A percentile compares a stretch with the other conserved stretches of the same genome.
Conservation (phyloP, 2,888 invertebrate species). For the Pyrgus malvae region DNA sequence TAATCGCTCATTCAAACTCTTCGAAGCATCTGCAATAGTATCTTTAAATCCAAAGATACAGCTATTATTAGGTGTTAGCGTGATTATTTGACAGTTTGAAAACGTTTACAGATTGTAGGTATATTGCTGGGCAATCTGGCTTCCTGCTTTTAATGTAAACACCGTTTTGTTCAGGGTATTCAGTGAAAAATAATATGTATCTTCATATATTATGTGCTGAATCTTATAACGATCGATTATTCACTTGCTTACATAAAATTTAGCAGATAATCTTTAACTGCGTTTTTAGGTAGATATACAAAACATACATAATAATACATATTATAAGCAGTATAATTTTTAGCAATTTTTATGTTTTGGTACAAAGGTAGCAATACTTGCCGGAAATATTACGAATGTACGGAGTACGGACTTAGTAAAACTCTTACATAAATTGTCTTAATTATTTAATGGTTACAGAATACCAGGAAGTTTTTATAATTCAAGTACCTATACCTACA, state of each 20-base stretch:
- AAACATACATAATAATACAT: too few species aligned
- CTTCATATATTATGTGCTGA: conserved; percentile 52
- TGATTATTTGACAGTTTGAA: conserved; percentile 81
- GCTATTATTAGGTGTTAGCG: conserved; percentile 79
- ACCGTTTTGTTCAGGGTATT: conserved; percentile 59
- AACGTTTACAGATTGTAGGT: conserved; percentile 75
- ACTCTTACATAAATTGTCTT: too few species aligned
- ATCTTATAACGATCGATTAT: conserved; percentile 51
- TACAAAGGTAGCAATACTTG: too few species aligned
- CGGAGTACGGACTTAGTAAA: too few species aligned
- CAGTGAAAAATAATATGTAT: conserved; percentile 59
- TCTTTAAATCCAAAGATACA: conserved; percentile 67
- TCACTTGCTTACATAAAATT: conserved; percentile 33
- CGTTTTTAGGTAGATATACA: conserved; percentile 12
- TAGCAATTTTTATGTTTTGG: too few species aligned
- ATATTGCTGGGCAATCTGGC: conserved; percentile 78
- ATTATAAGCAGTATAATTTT: too few species aligned
- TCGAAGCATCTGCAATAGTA: conserved; percentile 64
- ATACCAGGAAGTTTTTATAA: too few species aligned
- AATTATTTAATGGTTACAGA: too few species aligned
- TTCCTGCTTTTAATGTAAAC: conserved; percentile 77
- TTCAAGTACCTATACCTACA: too few species aligned
- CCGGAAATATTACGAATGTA: too few species aligned
- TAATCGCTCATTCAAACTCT: conserved; percentile 42
- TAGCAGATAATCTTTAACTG: conserved; percentile 31